phyloP scores from a whole-genome alignment of 2,113 vertebrate genomes.

The Dendrocopos noguchii region DNA sequence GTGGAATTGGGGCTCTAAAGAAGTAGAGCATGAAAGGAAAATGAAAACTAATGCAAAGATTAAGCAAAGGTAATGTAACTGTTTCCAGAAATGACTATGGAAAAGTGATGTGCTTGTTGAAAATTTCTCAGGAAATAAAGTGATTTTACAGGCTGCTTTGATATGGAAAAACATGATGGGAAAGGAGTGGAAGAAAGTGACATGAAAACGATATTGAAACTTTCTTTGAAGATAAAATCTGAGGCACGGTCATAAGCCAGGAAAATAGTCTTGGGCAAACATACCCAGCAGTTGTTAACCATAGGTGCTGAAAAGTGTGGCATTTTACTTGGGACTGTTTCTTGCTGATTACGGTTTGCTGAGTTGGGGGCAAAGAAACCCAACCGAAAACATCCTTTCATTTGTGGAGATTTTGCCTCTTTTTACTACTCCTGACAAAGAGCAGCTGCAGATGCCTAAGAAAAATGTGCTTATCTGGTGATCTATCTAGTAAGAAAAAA shows the following conservation, averaged over 20 bases:
- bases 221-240: conserved; percentile 22
- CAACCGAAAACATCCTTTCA: neutral
- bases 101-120: conserved; percentile 10
- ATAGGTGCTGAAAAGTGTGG: neutral
- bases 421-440: neutral
- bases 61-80: neutral
- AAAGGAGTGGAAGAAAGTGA: neutral
- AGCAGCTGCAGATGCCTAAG: neutral
- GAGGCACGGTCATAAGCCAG: neutral
- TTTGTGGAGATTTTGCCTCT: neutral
- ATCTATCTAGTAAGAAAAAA: neutral
- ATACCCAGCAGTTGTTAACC: neutral
- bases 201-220: neutral
- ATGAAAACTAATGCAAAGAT: neutral
- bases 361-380: neutral
- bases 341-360: neutral
- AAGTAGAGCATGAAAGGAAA: neutral
- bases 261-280: neutral
- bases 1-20: neutral
- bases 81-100: neutral
- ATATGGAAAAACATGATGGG: neutral
- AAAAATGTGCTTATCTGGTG: neutral
- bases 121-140: conserved; percentile 19
- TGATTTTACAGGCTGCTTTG: conserved; percentile 23
- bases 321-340: neutral